Evolutionary conservation across 1,140 invertebrate species (phyloP).

Genomic region (Amphibalanus amphitrite): DNA sequence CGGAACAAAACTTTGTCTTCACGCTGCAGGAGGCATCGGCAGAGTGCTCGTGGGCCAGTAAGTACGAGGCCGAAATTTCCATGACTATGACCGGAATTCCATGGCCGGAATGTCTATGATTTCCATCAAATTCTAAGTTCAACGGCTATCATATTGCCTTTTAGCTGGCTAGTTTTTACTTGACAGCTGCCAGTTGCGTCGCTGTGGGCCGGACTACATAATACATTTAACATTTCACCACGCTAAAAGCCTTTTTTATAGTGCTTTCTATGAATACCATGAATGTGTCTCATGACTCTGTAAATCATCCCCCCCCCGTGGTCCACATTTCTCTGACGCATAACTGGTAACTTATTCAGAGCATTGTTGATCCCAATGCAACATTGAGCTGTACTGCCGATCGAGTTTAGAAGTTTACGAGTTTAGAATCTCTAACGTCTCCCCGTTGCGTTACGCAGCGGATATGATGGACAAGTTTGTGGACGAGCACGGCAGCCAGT

Average conservation of each 20-base stretch:
- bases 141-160: not conserved
- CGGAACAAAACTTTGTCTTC: conserved; percentile 16
- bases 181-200: no score
- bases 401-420: no score
- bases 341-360: not conserved
- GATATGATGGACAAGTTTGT: conserved; percentile 19
- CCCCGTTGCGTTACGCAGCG: no score
- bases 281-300: not conserved
- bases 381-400: conserved; percentile 11
- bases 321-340: not conserved
- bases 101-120: not conserved
- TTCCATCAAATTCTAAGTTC: not conserved
- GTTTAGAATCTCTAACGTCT: no score
- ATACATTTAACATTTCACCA: no score
- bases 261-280: no score
- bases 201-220: no score
- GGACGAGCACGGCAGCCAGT: conserved; percentile 15
- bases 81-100: no score
- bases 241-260: no score
- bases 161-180: not conserved
- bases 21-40: conserved; percentile 15
- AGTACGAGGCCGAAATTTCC: no score
- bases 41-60: conserved; percentile 18
- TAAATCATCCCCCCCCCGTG: not conserved
- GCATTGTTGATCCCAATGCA: not conserved